These are phyloP conservation scores for Heliconius charithonia DNA, from an alignment of 2,888 invertebrate genomes.

Conservation along the genomic window DNA sequence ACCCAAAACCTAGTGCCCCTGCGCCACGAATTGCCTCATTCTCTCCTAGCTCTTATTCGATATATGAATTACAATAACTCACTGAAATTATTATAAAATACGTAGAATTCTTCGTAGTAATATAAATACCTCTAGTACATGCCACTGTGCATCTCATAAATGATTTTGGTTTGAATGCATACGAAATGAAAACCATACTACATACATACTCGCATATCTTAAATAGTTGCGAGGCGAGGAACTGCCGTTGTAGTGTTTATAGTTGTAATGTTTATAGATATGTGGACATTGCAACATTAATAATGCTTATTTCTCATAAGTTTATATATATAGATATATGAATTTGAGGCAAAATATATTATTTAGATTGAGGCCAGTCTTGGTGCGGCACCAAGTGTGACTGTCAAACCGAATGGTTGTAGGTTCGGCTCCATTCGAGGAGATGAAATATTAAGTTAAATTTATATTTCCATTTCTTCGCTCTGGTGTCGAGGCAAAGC, in stretches of 20 bases:
- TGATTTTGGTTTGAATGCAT: slow-evolving; percentile 31
- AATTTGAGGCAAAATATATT: neutral
- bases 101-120: slow-evolving; percentile 52
- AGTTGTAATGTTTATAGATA: too few species aligned
- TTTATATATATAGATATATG: neutral
- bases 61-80: neutral
- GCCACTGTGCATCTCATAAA: slow-evolving; percentile 44
- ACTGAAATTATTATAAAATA: slow-evolving; percentile 45
- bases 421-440: too few species aligned
- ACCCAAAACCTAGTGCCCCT: too few species aligned
- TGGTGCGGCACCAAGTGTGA: too few species aligned
- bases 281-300: neutral
- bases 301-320: neutral
- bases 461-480: too few species aligned
- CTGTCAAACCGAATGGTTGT: too few species aligned
- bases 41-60: too few species aligned
- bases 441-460: too few species aligned
- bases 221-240: neutral
- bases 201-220: slow-evolving; percentile 18
- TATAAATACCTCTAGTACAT: slow-evolving; percentile 61
- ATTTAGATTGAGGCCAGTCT: too few species aligned
- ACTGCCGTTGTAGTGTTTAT: neutral
- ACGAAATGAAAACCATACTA: slow-evolving; percentile 23
- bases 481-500: too few species aligned
- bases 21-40: too few species aligned